Evolutionary conservation across 1,140 invertebrate genomes (phyloP), one percentile per base, ranked within the genome.

Genomic region (Octopus sinensis): DNA sequence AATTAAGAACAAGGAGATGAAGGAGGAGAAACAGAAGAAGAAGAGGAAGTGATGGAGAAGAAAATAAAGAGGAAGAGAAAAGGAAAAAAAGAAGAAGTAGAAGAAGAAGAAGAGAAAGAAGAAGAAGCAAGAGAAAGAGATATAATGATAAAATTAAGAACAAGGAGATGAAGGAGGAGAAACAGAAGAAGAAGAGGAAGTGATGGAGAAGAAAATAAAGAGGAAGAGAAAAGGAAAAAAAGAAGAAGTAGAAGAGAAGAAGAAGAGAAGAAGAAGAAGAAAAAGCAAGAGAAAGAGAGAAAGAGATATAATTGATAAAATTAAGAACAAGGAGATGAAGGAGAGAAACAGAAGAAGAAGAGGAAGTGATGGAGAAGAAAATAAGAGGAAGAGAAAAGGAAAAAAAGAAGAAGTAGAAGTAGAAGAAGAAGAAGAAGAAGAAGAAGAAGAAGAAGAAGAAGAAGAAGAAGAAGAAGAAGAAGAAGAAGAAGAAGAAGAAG

Each of bases 41-140:
- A 43, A 43, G 30, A 43, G 30, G 30, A n/a, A n/a, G n/a, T n/a
- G n/a, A n/a, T n/a, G n/a, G n/a, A n/a, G n/a, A n/a, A n/a, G n/a
- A n/a, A n/a, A n/a, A n/a, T n/a, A n/a, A n/a, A n/a, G n/a, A n/a
- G n/a, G n/a, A n/a, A n/a, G 51, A 76, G 76, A 5, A 43, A 80
- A 53, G 54, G 4, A 51, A 4, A 53, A 79, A 4, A 71, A 43
- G 43, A 53, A 82, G 79, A 79, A 51, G 52, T 77, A 82, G 10
- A 79, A 23, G 68, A 77, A 82, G 23, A 79, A 51, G 68, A 51
- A 81, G 4, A 71, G 23, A 17, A 51, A 76, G 52, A 17, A 68
- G 77, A 13, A 54, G 52, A 53, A 71, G 62, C 4, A 53, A 56
- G 86, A 91, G 92, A 83, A 30, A 84, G 86, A 86, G 81, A 17